Evolutionary conservation across 2,888 invertebrate species (phyloP), one percentile per base, ranked within the genome.

Genomic region (Melieria omissa): DNA sequence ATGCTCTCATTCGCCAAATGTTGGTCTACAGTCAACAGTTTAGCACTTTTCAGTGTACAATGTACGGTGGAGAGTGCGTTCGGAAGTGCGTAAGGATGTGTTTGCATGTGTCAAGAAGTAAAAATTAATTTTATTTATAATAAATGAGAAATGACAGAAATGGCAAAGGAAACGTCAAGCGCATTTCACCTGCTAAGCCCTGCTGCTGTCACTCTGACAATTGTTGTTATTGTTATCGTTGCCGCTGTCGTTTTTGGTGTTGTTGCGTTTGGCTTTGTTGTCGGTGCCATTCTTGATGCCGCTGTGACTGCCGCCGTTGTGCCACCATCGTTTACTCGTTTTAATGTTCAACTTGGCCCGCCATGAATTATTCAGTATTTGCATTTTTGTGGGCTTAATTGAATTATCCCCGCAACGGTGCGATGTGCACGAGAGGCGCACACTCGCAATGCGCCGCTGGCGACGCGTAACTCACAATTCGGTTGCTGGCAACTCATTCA

Each of bases 351-450:
- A 57, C 45, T 44, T 14, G 5, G 65, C 16, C 44, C 7, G 54
- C 55, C 57, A 65, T 65, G 44, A 55, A 65, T 65, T 55, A 65
- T 65, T 65, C 55, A 57, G 65, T 65, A 65, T 65, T 65, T 65
- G 55, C 12, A 65, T 55, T 65, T 65, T 65, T 65, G 65, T 65
- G 16, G 45, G 16, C 45, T 52, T 65, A 55, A 65, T 55, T 65
- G 46, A 65, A 45, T 54, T 65, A 55, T 55, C 54, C 55, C 55
- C 16, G 65, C 54, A 57, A 45, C 16, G 45, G 7, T 45, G 29
- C 29, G 29, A 29, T 29, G 29, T 29, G 29, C 29, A 29, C 29
- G 29, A 29, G 2, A 29, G 29, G 29, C 29, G 29, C 29, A 29
- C 29, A 3, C 29, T 16, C 16, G 16, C 16, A 16, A 2, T 2